phyloP scores from a whole-genome alignment of 2,888 invertebrate genomes.

The Sthenelais limicola region DNA sequence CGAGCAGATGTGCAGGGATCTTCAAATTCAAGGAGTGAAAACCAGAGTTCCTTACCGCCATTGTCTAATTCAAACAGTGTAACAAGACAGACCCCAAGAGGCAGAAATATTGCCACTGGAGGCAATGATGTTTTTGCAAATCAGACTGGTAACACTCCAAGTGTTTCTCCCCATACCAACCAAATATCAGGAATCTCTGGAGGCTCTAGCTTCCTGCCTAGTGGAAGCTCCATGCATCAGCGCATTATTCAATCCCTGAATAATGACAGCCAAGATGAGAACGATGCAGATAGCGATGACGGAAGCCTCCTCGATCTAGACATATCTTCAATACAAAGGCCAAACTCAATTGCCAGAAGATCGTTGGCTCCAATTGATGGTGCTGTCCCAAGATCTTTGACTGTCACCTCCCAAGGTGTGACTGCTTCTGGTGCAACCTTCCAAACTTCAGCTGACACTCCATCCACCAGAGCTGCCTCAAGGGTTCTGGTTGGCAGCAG shows the following conservation, averaged over 20 bases:
- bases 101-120: not conserved
- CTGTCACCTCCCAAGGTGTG: constrained; percentile 17
- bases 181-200: not conserved
- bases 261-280: not conserved
- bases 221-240: constrained; percentile 33
- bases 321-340: not conserved
- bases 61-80: not conserved
- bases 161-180: not conserved
- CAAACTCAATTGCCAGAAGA: constrained; percentile 6
- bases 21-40: too few species aligned
- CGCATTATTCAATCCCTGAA: not conserved
- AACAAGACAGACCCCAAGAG: constrained; percentile 2
- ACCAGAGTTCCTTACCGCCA: constrained; percentile 4
- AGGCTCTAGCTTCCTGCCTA: not conserved
- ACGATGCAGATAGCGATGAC: not conserved
- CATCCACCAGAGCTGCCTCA: constrained; percentile 17
- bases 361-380: not conserved
- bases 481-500: too few species aligned
- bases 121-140: too few species aligned
- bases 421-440: constrained; percentile 14
- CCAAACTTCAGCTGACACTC: constrained; percentile 14
- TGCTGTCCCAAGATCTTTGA: not conserved
- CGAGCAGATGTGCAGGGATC: too few species aligned
- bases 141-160: too few species aligned
- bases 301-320: not conserved